phyloP scores from a whole-genome alignment of 2,888 invertebrate species.

The Physocephala rufipes region DNA sequence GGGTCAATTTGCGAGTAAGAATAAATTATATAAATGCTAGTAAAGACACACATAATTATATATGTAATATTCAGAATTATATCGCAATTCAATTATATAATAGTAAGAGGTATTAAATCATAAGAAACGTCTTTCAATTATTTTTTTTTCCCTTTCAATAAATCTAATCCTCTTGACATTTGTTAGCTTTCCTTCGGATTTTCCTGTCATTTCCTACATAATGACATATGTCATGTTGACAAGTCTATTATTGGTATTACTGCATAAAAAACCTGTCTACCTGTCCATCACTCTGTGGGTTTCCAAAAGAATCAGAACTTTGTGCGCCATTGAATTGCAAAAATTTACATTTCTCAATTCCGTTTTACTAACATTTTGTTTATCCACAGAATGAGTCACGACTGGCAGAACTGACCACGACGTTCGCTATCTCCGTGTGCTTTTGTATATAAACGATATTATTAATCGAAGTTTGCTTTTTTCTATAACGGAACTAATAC shows the following conservation, averaged over 20 bases:
- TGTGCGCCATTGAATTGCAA: constrained; percentile 11
- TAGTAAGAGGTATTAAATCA: too few relatives aligned
- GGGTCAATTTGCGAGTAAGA: too few relatives aligned
- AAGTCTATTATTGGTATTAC: background rate
- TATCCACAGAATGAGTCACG: constrained; percentile 22
- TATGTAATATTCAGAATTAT: too few relatives aligned
- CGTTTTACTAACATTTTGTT: constrained; percentile 25
- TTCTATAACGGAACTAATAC: too few relatives aligned
- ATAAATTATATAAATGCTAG: too few relatives aligned
- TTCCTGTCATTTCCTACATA: too few relatives aligned
- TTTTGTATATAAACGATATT: too few relatives aligned
- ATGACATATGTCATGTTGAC: background rate
- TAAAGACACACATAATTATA: too few relatives aligned
- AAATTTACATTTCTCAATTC: constrained; percentile 21
- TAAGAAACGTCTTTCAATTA: background rate
- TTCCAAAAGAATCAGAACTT: constrained; percentile 1
- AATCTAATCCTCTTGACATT: background rate
- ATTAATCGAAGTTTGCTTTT: too few relatives aligned
- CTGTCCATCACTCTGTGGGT: background rate
- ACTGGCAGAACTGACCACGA: background rate
- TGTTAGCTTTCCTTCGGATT: too few relatives aligned
- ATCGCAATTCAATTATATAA: too few relatives aligned
- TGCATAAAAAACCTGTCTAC: background rate
- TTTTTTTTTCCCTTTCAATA: background rate
- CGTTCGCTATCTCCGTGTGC: too few relatives aligned